Percentiles rank a stretch among this genome's conserved stretches.
phyloP scores from a whole-genome alignment of 2,797 vertebrate species.

The Sorex maritimensis region DNA sequence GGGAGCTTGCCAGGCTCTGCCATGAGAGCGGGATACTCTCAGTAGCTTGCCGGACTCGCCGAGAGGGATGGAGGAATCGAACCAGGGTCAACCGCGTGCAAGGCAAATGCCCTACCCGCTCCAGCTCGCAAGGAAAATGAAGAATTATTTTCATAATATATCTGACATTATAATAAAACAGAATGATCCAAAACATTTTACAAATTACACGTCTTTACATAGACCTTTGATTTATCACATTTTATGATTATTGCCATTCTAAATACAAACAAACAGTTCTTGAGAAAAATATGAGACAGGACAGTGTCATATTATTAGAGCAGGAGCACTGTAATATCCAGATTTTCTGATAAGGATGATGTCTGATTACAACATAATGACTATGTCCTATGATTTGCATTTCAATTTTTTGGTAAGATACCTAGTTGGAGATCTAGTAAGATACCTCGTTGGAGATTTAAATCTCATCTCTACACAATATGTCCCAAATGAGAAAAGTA shows the following conservation, averaged over 20 bases:
- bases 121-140: not conserved
- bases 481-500: not conserved
- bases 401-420: not conserved
- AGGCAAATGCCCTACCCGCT: too few species aligned
- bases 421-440: not conserved
- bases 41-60: too few species aligned
- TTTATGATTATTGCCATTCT: slow-evolving; percentile 55
- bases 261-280: not conserved
- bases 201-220: slow-evolving; percentile 63
- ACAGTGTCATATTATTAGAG: not conserved
- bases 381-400: not conserved
- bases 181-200: slow-evolving; percentile 55
- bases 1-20: too few species aligned
- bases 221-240: not conserved
- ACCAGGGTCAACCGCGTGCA: too few species aligned
- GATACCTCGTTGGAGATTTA: slow-evolving; percentile 38
- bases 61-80: too few species aligned
- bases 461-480: slow-evolving; percentile 29
- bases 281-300: slow-evolving; percentile 22
- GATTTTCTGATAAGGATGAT: slow-evolving; percentile 1
- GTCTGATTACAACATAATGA: not conserved
- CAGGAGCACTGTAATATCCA: not conserved
- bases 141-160: slow-evolving; percentile 35
- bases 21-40: too few species aligned
- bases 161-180: slow-evolving; percentile 48